Evolutionary conservation across 2,888 invertebrate species (phyloP), one percentile per base, ranked within the genome.

Genomic region (Andrena praecox): DNA sequence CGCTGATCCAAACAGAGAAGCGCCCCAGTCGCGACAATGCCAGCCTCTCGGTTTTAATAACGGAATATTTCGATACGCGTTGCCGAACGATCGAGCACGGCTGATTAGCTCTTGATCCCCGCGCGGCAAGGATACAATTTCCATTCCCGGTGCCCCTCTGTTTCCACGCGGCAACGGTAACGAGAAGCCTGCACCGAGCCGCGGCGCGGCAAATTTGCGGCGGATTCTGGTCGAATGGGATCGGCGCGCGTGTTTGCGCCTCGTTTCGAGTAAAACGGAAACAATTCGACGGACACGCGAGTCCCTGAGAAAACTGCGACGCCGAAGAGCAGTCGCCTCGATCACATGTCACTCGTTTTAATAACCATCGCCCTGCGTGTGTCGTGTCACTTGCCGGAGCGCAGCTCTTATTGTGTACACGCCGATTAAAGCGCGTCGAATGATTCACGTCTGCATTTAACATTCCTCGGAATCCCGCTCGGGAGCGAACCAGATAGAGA

Each of bases 51-150:
- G 20, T 16, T 24, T 35, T 70, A 70, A 42, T 35, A 24, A 71
- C 42, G 76, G 56, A 76, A 71, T 71, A 71, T 76, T 71, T 71
- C 24, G 69, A 59, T 27, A 7, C 50, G 12, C 10, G 29, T 31
- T 35, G 35, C 59, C 69, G 33, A 29, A 20, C 35, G 59, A 29
- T 8, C 29, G 16, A 42, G 29, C 35, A 8, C 10, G 4, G 10
- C 54, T 42, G 54, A 56, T 60, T 76, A 63, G 31, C 24, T 54
- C 2, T 6, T n/a, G 20, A 52, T 42, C 42, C 1, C 16, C 42
- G 20, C 56, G 6, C 4, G 16, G 10, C 48, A 24, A 24, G 8
- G 12, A 76, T 29, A 33, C 50, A 29, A 64, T 69, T 33, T 20
- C 27, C 52, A 54, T 33, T 33, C 50, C n/a, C 42, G 63, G 50